A percentile compares a stretch with the other conserved stretches of the same genome.
Conservation (phyloP, 2,888 invertebrate species). For the Hofmannophila pseudospretella region DNA sequence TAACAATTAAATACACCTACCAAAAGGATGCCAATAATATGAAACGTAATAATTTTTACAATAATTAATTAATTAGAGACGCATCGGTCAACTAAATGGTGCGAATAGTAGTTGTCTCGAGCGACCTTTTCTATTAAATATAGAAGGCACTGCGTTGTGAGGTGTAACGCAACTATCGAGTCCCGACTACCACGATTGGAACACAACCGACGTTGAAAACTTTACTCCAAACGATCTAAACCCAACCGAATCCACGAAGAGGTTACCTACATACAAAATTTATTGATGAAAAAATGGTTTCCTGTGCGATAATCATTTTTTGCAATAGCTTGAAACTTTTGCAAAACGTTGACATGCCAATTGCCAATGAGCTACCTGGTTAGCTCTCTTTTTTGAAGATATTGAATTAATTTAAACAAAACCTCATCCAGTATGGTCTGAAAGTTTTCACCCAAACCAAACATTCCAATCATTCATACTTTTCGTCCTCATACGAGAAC, state of each 20-base stretch:
- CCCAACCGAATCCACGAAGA: slow-evolving; percentile 26
- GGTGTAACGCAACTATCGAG: not conserved
- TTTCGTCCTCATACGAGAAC: not conserved
- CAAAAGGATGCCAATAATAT: slow-evolving; percentile 41
- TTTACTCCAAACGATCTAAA: not conserved
- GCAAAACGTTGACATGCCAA: not conserved
- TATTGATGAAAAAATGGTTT: slow-evolving; percentile 14
- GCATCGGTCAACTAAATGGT: slow-evolving; percentile 28
- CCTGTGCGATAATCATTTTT: slow-evolving; percentile 34
- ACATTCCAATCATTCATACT: slow-evolving; percentile 1
- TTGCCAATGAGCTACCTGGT: not conserved
- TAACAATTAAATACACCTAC: slow-evolving; percentile 45
- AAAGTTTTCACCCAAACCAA: slow-evolving; percentile 1
- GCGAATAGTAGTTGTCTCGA: slow-evolving; percentile 14
- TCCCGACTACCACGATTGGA: not conserved
- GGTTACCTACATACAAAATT: slow-evolving; percentile 24
- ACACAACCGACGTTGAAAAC: not conserved
- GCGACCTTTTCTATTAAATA: slow-evolving; percentile 17
- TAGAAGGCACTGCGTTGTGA: slow-evolving; percentile 22
- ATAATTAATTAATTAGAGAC: slow-evolving; percentile 24
- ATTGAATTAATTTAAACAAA: not conserved
- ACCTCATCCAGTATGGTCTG: not conserved
- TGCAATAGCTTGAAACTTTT: not conserved
- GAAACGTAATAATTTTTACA: slow-evolving; percentile 32
- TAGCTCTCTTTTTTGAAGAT: not conserved